A percentile compares a stretch with the other conserved stretches of the same genome.
Conservation (phyloP, 2,797 vertebrate genomes). For the Acropternis orthonyx region DNA sequence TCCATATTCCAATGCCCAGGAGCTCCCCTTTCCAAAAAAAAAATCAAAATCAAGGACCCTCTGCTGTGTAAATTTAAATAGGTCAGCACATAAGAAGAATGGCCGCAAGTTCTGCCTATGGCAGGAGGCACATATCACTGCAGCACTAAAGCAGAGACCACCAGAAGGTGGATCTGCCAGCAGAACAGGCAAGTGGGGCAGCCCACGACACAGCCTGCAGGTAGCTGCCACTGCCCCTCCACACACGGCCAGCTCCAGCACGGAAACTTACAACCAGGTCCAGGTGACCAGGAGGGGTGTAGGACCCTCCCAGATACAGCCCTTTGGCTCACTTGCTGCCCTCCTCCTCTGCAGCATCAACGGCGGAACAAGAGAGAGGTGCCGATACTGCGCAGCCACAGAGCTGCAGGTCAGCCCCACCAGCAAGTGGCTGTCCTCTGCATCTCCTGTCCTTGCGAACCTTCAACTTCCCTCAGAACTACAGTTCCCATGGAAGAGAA, state of each 20-base stretch:
- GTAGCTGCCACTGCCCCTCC: not conserved
- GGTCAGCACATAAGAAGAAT: not conserved
- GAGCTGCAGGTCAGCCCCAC: not conserved
- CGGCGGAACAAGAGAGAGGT: fast-evolving
- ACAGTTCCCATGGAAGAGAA: not conserved
- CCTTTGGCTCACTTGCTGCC: not conserved
- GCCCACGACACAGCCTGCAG: not conserved
- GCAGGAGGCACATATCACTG: not conserved
- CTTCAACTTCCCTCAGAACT: not conserved
- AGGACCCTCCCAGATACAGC: not conserved
- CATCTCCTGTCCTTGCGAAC: not conserved
- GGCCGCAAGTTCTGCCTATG: not conserved
- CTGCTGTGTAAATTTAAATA: not conserved
- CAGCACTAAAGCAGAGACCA: not conserved
- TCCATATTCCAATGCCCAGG: fast-evolving
- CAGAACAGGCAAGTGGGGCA: not conserved
- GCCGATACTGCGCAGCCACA: fast-evolving
- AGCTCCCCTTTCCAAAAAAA: not conserved
- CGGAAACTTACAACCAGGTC: fast-evolving
- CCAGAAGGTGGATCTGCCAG: not conserved
- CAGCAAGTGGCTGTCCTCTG: not conserved
- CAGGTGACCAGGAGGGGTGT: not conserved
- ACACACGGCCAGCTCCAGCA: not conserved
- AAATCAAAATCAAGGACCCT: not conserved
- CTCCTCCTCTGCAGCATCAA: not conserved